A percentile compares a stretch with the other conserved stretches of the same genome.
Evolutionary conservation across 2,113 vertebrate genomes (phyloP).

Genomic region (Galemys pyrenaicus): DNA sequence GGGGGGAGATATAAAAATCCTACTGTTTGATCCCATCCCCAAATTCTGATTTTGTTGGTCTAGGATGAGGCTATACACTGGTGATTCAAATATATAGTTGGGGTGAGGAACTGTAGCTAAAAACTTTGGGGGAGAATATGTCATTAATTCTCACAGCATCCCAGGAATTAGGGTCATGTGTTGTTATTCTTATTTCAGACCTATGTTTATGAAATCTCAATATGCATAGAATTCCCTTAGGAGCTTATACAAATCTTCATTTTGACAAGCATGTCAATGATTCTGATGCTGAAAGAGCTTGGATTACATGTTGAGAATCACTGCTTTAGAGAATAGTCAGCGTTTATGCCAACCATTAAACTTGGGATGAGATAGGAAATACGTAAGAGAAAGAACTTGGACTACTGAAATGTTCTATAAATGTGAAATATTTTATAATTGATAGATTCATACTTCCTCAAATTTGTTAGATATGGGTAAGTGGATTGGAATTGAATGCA

Average conservation of each 20-base stretch:
- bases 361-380: background rate
- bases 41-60: background rate
- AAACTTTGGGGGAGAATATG: background rate
- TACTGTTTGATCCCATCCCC: background rate
- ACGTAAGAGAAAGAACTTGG: background rate
- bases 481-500: background rate
- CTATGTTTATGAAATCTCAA: background rate
- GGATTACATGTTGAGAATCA: background rate
- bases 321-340: background rate
- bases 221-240: background rate
- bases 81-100: background rate
- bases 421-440: background rate
- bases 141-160: background rate
- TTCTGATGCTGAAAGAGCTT: background rate
- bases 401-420: background rate
- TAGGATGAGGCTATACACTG: background rate
- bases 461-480: background rate
- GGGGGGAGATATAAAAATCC: background rate
- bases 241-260: background rate
- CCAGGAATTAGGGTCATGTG: background rate
- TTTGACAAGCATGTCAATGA: conserved; percentile 30
- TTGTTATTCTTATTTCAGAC: conserved; percentile 21
- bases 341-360: background rate
- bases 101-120: background rate
- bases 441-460: background rate